Percentiles rank a stretch among this genome's conserved stretches.
phyloP scores from a whole-genome alignment of 2,888 invertebrate species.

The Agrochola litura region DNA sequence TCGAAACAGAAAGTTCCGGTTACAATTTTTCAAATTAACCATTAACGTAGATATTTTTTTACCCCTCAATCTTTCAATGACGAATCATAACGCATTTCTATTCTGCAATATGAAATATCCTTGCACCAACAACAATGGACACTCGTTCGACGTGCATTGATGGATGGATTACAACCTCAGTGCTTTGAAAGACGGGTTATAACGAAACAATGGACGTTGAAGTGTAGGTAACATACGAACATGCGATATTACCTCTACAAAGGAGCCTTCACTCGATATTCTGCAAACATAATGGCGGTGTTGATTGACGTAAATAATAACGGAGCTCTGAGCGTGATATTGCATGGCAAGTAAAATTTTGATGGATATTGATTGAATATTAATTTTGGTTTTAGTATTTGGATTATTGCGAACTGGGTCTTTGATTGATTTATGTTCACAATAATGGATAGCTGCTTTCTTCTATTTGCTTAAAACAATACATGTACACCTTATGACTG shows the following conservation, averaged over 20 bases:
- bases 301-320: constrained; percentile 46
- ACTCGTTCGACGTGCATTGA: constrained; percentile 32
- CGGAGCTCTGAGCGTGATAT: constrained; percentile 9
- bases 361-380: constrained; percentile 21
- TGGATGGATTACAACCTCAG: constrained; percentile 38
- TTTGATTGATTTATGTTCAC: neutral
- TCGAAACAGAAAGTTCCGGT: neutral
- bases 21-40: neutral
- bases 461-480: neutral
- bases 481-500: neutral
- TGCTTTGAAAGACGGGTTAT: constrained; percentile 22
- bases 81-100: neutral
- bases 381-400: neutral
- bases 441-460: neutral
- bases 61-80: neutral
- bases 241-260: constrained; percentile 25
- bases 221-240: constrained; percentile 15
- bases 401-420: neutral
- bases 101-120: constrained; percentile 8
- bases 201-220: constrained; percentile 40
- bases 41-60: neutral
- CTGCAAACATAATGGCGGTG: constrained; percentile 29
- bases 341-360: constrained; percentile 18
- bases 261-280: constrained; percentile 40
- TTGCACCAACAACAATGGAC: constrained; percentile 17